Base-by-base conservation (phyloP, 2,113 vertebrate species). In the Labeo catla region DNA sequence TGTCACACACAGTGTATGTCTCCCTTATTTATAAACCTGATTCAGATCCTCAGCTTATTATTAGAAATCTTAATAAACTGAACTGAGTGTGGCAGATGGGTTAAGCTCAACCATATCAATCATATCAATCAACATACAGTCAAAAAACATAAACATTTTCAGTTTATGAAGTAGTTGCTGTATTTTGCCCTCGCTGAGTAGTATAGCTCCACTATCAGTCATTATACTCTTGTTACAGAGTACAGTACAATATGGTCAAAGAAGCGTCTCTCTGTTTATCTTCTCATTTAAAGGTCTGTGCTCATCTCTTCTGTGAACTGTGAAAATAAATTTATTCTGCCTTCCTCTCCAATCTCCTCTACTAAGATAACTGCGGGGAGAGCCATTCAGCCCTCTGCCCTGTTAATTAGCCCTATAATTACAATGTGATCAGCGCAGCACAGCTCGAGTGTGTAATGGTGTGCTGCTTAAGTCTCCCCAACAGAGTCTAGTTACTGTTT, bases 361-460 rank as follows among this genome's bases (percentile, higher is more conserved):
- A 21, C 34, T 28, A 57, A 66, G 84, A 76, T 66, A 77, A 86
- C 74, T 78, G 63, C 81, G 11, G 52, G 59, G 47, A 78, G 63
- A 82, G 84, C 13, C n/a, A 21, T 63, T 45, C 79, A 74, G 82
- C 72, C 83, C 88, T 86, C 77, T 21, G 82, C 86, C 82, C 86
- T 28, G 59, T 89, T 87, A 86, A 90, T 90, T 86, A 91, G 78
- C 88, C 81, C 79, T 54, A 73, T 72, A 83, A 86, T 86, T 70
- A 89, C 45, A 43, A 79, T 50, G 15, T 59, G 81, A 78, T 80
- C 76, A 39, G 76, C 28, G 11, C 86, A 39, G 65, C 65, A 63
- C 50, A 74, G 23, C 50, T 61, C 52, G 21, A 78, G 76, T 83
- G 81, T 84, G 81, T 63, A 84, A 84, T 79, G 72, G 39, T 39